phyloP scores from a whole-genome alignment of 2,113 vertebrate genomes.

The Corythaeola cristata region DNA sequence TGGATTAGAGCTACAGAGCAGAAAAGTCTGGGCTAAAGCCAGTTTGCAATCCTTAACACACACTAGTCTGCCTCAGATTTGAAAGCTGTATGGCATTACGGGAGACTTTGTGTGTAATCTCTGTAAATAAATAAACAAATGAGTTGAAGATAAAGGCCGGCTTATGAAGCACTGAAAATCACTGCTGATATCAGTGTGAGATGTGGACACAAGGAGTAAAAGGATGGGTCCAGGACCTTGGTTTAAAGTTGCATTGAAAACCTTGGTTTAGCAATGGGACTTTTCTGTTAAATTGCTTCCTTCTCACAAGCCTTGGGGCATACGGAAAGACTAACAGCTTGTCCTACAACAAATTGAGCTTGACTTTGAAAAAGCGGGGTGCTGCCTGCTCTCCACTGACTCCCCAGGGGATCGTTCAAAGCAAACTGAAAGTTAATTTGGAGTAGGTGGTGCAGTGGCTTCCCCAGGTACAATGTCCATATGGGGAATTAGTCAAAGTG shows the following conservation, averaged over 20 bases:
- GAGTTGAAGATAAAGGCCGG: neutral
- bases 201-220: neutral
- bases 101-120: neutral
- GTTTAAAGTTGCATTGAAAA: neutral
- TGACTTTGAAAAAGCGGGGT: neutral
- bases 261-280: neutral
- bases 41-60: neutral
- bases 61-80: neutral
- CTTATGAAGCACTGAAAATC: neutral
- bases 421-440: neutral
- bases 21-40: conserved; percentile 26
- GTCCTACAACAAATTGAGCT: neutral
- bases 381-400: neutral
- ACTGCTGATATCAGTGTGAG: neutral
- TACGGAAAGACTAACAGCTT: neutral
- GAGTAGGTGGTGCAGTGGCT: neutral
- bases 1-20: conserved; percentile 16
- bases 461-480: neutral
- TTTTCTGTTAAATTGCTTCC: neutral
- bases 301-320: neutral
- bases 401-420: neutral
- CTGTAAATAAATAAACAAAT: neutral
- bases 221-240: neutral
- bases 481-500: neutral
- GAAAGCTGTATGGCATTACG: neutral